A percentile compares a stretch with the other conserved stretches of the same genome.
Evolutionary conservation across 53 echinoderm and acorn worm species (phyloP).

Genomic region (Stichopus horrens): DNA sequence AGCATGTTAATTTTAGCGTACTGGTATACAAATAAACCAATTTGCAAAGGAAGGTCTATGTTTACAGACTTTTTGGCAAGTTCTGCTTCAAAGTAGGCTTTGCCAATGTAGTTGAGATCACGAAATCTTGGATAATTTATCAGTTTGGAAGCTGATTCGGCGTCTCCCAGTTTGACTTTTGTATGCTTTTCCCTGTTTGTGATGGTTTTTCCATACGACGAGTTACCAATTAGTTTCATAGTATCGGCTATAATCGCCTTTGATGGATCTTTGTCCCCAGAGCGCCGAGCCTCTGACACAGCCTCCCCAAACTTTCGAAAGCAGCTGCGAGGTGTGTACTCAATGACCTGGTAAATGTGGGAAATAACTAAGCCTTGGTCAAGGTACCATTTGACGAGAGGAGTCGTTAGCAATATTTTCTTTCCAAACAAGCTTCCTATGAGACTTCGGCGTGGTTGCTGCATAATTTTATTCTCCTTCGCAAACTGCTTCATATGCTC

Average conservation of each 20-base stretch:
- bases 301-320: constrained; percentile 45
- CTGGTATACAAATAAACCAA: constrained; percentile 16
- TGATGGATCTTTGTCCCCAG: constrained; percentile 44
- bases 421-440: constrained; percentile 57
- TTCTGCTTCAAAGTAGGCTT: constrained; percentile 33
- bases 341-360: constrained; percentile 52
- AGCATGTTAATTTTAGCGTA: constrained; percentile 12
- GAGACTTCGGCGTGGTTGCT: constrained; percentile 46
- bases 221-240: constrained; percentile 60
- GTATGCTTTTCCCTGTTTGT: constrained; percentile 39
- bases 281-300: constrained; percentile 52
- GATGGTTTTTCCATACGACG: constrained; percentile 51
- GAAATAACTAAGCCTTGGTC: constrained; percentile 48
- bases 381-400: constrained; percentile 55
- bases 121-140: constrained; percentile 30
- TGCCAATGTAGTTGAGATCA: background rate
- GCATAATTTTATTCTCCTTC: constrained; percentile 3
- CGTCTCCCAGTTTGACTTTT: constrained; percentile 14
- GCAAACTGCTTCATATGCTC: constrained; percentile 46
- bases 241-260: constrained; percentile 50
- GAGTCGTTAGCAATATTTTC: constrained; percentile 41
- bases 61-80: constrained; percentile 38
- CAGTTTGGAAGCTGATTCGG: background rate
- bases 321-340: constrained; percentile 34
- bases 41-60: constrained; percentile 21